These are phyloP conservation scores for Ruditapes philippinarum DNA, from an alignment of 1,140 invertebrate species.

Conservation along the genomic window DNA sequence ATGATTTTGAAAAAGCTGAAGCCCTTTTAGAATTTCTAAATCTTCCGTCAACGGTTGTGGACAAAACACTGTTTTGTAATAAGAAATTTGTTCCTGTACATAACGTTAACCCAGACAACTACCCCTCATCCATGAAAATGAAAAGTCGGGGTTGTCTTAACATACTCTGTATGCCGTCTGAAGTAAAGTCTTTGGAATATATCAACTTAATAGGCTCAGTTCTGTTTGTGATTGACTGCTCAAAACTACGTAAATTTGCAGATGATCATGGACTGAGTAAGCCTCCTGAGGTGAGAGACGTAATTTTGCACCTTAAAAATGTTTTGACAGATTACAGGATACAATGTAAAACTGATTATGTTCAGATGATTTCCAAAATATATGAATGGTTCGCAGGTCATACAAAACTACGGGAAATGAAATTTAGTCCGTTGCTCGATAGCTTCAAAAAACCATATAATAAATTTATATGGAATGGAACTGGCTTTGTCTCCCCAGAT, in stretches of 20 bases:
- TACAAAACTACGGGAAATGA: background rate
- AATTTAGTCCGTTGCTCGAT: background rate
- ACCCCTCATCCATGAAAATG: background rate
- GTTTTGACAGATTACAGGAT: background rate
- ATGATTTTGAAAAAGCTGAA: background rate
- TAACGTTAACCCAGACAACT: background rate
- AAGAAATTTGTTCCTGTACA: background rate
- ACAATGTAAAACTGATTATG: background rate
- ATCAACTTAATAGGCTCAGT: background rate
- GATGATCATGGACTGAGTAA: background rate
- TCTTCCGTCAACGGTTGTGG: background rate
- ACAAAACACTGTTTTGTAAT: background rate
- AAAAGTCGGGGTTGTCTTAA: background rate
- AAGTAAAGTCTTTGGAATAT: background rate
- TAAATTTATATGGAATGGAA: slow-evolving; percentile 32
- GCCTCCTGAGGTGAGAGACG: background rate
- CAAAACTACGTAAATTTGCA: background rate
- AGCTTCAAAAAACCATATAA: background rate
- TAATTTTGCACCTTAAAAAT: slow-evolving; percentile 5
- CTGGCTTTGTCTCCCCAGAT: background rate
- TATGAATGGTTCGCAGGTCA: background rate
- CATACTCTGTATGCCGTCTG: background rate
- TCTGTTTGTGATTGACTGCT: background rate
- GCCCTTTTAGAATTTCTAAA: background rate
- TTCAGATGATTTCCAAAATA: background rate